These are phyloP conservation scores for Fabriciana adippe DNA, from an alignment of 2,888 invertebrate species.

Conservation along the genomic window DNA sequence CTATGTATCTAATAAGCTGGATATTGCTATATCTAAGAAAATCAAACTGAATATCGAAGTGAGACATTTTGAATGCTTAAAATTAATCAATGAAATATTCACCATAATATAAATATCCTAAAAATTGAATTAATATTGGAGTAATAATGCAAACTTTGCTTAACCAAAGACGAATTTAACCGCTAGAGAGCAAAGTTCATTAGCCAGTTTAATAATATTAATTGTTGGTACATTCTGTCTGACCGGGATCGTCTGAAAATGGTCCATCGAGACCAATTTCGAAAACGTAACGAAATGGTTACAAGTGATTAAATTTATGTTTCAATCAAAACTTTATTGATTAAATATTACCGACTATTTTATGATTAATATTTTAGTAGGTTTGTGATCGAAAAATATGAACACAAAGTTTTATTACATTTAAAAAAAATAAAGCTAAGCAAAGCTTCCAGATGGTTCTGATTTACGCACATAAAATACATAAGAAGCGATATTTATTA, in stretches of 20 bases:
- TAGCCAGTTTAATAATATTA: conserved; percentile 26
- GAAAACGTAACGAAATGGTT: conserved; percentile 2
- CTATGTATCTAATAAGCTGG: too few species aligned
- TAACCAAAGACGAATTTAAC: conserved; percentile 17
- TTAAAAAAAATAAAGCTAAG: too few species aligned
- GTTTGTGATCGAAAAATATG: neutral
- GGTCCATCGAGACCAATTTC: conserved; percentile 11
- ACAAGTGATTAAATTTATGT: conserved; percentile 9
- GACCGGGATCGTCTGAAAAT: conserved; percentile 12
- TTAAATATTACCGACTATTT: neutral
- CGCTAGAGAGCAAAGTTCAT: conserved; percentile 21
- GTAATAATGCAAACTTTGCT: conserved; percentile 2
- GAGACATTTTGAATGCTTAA: too few species aligned
- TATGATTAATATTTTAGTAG: neutral
- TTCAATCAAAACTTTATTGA: neutral
- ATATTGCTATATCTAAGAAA: too few species aligned
- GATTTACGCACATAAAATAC: too few species aligned
- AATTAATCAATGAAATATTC: too few species aligned
- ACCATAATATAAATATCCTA: neutral
- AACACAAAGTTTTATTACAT: too few species aligned
- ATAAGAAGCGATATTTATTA: too few species aligned
- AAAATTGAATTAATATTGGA: conserved; percentile 1
- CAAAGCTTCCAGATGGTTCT: too few species aligned
- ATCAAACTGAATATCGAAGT: too few species aligned
- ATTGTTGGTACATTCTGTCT: conserved; percentile 23